phyloP scores from a whole-genome alignment of 1,140 invertebrate species.

The Zaprionus lachaisei region DNA sequence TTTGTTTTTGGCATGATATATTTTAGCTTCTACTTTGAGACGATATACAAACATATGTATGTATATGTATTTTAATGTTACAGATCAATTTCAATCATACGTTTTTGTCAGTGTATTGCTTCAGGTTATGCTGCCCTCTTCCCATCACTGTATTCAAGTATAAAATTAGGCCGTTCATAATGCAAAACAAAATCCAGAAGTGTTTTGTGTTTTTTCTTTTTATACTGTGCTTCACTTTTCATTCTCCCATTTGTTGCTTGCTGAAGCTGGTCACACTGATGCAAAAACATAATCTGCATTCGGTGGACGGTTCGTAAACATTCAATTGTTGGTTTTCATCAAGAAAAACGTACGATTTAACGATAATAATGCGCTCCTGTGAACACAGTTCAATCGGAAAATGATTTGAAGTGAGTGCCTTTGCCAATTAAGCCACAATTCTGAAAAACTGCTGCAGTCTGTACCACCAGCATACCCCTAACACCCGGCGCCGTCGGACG shows the following conservation, averaged over 20 bases:
- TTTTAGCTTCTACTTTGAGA: too few species aligned
- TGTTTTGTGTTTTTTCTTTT: background rate
- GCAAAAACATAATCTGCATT: constrained; percentile 37
- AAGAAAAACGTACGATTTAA: constrained; percentile 50
- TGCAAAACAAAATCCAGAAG: background rate
- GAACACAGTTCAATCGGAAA: constrained; percentile 56
- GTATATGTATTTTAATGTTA: too few species aligned
- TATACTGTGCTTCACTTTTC: background rate
- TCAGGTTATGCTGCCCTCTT: background rate
- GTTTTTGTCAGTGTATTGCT: too few species aligned
- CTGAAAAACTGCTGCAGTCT: constrained; percentile 58
- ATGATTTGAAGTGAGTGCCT: constrained; percentile 76
- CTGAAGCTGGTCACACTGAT: constrained; percentile 24
- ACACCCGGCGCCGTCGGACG: constrained; percentile 11
- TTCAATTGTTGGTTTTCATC: constrained; percentile 57
- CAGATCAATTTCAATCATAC: too few species aligned
- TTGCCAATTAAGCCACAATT: constrained; percentile 36
- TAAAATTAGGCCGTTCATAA: background rate
- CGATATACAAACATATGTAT: too few species aligned
- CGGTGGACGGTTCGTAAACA: constrained; percentile 48
- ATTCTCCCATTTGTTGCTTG: background rate
- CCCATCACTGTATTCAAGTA: background rate
- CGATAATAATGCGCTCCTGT: constrained; percentile 65
- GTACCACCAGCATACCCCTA: constrained; percentile 52
- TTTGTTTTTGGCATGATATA: too few species aligned